Base-by-base conservation (phyloP, 2,113 vertebrate species). In the Eptesicus fuscus region DNA sequence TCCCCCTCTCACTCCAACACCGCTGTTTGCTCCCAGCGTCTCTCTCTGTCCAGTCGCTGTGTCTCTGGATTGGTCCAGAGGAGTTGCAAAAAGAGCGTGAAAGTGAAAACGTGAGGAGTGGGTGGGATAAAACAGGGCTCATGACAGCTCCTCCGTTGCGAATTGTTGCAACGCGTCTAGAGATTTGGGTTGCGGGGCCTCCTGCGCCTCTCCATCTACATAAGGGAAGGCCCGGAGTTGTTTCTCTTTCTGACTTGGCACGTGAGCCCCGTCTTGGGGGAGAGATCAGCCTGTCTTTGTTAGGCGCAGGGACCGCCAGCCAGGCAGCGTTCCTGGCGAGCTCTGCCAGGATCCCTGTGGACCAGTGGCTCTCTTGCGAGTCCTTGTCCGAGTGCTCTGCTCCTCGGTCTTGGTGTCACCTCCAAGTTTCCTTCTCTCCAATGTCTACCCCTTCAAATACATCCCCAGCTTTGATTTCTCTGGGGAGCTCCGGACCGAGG, bases 261-360 rank as follows among this genome's bases (percentile, higher is more conserved):
- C 2, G 9, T 96, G 98, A 97, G 97, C 96, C 78, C 47, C 30
- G 79, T 73, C 90, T 94, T 93, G 89, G 94, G 97, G 87, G 83
- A 95, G 63, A 51, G 70, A 97, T 95, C 97, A 93, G 97, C 82
- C 97, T 95, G 96, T 95, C 97, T 98, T 98, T 98, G 98, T 98
- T 96, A 96, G 92, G 95, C 96, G 88, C 95, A 96, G 97, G 94
- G 92, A 84, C 96, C 96, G 95, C 65, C 90, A 86, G 96, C 83
- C 95, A 37, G 47, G 32, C 96, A 71, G 94, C 93, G 97, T 96
- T 92, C 90, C 95, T 96, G 84, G 96, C 92, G 40, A 80, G 90
- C 92, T 91, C 95, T 97, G 91, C 94, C 63, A 32, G 79, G 94
- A 88, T 74, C 96, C 35, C 73, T 92, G 83, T 83, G 82, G 94